These are phyloP conservation scores for Fulmarus glacialis DNA, from an alignment of 2,113 vertebrate species.

Conservation along the genomic window DNA sequence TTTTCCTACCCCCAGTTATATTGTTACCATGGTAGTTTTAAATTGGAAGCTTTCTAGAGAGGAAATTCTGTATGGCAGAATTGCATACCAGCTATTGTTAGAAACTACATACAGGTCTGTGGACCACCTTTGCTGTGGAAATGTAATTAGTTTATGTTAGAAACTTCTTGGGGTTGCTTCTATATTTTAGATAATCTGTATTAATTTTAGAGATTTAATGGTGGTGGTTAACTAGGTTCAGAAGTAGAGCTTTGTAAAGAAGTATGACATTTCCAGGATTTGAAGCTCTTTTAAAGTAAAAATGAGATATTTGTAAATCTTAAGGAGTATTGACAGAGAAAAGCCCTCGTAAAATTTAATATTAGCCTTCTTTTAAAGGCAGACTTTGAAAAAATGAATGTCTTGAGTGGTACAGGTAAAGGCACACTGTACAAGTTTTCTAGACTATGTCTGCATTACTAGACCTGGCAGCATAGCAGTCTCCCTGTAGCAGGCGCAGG, in stretches of 20 bases:
- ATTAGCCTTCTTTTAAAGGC: neutral
- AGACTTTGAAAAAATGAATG: slow-evolving; percentile 2
- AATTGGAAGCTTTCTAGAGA: neutral
- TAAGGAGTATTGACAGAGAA: slow-evolving; percentile 26
- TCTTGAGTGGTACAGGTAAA: neutral
- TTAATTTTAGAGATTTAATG: neutral
- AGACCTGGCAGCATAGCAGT: too few species aligned
- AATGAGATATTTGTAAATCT: neutral
- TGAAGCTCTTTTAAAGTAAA: slow-evolving; percentile 2
- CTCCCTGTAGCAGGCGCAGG: neutral
- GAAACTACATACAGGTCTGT: neutral
- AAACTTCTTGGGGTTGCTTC: neutral
- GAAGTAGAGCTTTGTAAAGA: neutral
- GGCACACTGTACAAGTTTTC: accelerated
- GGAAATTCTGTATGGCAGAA: neutral
- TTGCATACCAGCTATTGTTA: neutral
- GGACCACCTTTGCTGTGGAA: neutral
- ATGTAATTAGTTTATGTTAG: neutral
- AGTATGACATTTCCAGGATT: neutral
- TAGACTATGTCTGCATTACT: accelerated
- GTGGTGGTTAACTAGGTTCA: neutral
- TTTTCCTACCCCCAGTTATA: neutral
- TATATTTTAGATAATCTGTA: neutral
- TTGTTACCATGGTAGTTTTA: neutral
- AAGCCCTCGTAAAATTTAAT: neutral